These are phyloP conservation scores for Drosophila nasuta DNA, from an alignment of 1,140 invertebrate species.

Conservation along the genomic window DNA sequence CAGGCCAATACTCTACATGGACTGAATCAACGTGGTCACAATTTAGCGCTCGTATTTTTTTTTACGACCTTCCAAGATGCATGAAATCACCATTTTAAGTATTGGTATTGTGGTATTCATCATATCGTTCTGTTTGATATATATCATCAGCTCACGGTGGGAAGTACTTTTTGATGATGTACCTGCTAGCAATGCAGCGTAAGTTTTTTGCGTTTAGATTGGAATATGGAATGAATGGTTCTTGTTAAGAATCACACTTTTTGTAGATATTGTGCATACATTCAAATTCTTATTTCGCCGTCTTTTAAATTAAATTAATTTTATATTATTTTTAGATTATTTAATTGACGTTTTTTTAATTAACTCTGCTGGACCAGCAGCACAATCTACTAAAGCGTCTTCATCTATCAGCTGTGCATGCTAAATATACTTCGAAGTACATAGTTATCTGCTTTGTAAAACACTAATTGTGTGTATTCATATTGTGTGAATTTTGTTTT, in stretches of 20 bases:
- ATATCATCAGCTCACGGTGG: conserved; percentile 89
- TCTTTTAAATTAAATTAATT: conserved; percentile 21
- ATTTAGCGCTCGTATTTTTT: conserved; percentile 93
- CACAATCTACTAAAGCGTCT: conserved; percentile 31
- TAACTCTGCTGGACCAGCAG: conserved; percentile 11
- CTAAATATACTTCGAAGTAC: conserved; percentile 25
- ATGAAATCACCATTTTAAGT: conserved; percentile 89
- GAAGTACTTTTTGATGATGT: conserved; percentile 87
- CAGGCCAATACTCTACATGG: conserved; percentile 94
- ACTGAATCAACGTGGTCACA: conserved; percentile 94
- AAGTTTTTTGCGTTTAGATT: conserved; percentile 48
- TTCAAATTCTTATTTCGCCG: neutral
- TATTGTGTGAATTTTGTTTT: conserved; percentile 37
- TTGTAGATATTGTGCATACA: too few relatives aligned
- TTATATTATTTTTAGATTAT: conserved; percentile 73
- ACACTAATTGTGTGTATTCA: neutral
- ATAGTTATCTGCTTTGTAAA: neutral
- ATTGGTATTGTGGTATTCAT: conserved; percentile 88
- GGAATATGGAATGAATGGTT: too few relatives aligned
- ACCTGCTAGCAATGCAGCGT: conserved; percentile 79
- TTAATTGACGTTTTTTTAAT: conserved; percentile 62
- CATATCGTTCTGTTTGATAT: conserved; percentile 89
- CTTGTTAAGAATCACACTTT: too few relatives aligned
- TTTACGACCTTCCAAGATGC: conserved; percentile 89
- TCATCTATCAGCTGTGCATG: conserved; percentile 57